Conservation (phyloP, 2,113 vertebrate species). For the Sturnus vulgaris region DNA sequence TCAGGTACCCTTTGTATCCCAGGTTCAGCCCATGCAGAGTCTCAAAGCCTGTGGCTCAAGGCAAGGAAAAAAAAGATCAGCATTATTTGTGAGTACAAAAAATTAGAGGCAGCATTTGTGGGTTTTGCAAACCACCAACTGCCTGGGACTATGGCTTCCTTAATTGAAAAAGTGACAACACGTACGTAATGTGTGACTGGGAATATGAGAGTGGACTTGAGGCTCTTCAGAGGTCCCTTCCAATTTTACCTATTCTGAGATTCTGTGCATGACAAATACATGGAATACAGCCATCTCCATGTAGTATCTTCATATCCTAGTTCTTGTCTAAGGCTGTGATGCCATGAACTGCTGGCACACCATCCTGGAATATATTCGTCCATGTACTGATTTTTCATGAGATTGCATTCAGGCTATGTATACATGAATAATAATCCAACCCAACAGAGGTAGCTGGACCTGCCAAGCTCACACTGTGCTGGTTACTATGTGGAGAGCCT, state of each 20-base stretch:
- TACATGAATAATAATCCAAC: neutral
- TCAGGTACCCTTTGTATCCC: neutral
- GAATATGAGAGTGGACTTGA: neutral
- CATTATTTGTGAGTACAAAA: neutral
- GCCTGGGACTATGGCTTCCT: neutral
- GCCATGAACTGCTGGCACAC: neutral
- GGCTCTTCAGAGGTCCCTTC: neutral
- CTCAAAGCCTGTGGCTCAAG: neutral
- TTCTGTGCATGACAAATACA: neutral
- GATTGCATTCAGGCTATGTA: neutral
- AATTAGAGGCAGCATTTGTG: neutral
- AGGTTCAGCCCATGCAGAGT: neutral
- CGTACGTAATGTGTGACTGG: neutral
- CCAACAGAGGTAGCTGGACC: neutral
- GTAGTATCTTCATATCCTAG: neutral
- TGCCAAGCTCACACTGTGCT: neutral
- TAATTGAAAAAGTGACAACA: neutral
- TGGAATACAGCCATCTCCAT: rapidly evolving
- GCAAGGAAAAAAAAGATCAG: neutral
- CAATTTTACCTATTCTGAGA: neutral
- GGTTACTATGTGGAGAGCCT: neutral
- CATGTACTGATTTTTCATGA: neutral
- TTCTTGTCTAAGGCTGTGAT: neutral
- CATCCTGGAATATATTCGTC: too few relatives aligned
- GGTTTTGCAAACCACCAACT: neutral